Conservation (phyloP, 2,113 vertebrate genomes). For the Brachionichthys hirsutus region DNA sequence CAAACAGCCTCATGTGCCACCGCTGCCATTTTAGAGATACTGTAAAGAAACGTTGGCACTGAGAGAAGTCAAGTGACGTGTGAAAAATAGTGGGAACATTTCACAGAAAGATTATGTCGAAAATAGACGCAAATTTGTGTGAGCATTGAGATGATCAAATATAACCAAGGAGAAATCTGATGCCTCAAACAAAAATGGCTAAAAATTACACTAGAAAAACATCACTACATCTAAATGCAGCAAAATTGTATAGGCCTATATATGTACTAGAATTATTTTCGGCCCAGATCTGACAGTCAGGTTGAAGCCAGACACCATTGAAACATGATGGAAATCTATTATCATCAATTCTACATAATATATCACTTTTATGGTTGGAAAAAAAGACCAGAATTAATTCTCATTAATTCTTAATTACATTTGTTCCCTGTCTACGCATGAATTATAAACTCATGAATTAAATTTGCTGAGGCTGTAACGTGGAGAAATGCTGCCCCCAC, state of each 20-base stretch:
- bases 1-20: constrained; percentile 1
- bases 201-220: not conserved
- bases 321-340: constrained; percentile 36
- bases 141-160: constrained; percentile 10
- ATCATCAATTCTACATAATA: constrained; percentile 37
- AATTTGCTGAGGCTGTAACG: not conserved
- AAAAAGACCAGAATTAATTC: constrained; percentile 36
- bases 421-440: constrained; percentile 24
- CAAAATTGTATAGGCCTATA: not conserved
- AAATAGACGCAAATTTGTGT: constrained; percentile 1
- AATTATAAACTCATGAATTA: constrained; percentile 7
- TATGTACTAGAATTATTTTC: not conserved
- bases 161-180: not conserved
- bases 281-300: too few relatives aligned
- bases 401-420: constrained; percentile 44
- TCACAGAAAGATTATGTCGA: too few relatives aligned
- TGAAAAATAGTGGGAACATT: too few relatives aligned
- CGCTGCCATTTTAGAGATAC: constrained; percentile 13
- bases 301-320: constrained; percentile 8
- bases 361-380: constrained; percentile 28
- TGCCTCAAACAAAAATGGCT: not conserved
- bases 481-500: constrained; percentile 55
- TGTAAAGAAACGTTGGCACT: not conserved
- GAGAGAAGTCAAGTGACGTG: too few relatives aligned
- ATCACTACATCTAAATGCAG: not conserved